Evolutionary conservation across 30 jellyfish, hydroid and myxozoan species (phyloP), one percentile per base, ranked within the genome.

Genomic region (Hydra vulgaris): DNA sequence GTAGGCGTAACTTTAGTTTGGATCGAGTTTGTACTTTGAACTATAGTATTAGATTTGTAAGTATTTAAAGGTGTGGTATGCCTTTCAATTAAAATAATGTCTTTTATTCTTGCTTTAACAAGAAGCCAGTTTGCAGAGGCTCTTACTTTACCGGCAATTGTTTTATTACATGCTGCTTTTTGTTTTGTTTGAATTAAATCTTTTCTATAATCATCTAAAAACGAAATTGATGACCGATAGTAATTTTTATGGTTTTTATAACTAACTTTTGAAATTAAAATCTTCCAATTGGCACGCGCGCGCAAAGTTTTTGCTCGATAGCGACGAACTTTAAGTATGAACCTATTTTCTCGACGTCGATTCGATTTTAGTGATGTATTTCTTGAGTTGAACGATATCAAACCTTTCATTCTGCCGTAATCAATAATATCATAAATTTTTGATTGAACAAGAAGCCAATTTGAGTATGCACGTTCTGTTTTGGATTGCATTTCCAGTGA

Each of bases 251-350:
- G 52, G 40, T 78, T 61, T 23, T 66, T n/a, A 7, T 73, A 15
- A 26, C 12, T 55, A 12, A 80, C 40, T 18, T 80, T 68, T 22
- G 87, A 80, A 18, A 53, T n/a, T 18, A 80, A 70, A 1, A 80
- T 18, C 81, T 27, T 25, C 87, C 87, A 80, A 22, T 80, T 80
- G 16, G 87, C 87, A 18, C 81, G 84, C 18, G 87, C 87, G n/a
- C 87, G 86, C 23, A 67, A 18, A 21, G 27, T 23, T 22, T 16
- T 80, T 16, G 87, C 87, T 17, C 87, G 85, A 80, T 27, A 71
- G 26, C 71, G 66, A 18, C 70, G 69, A 26, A 80, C 53, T 23
- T 70, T 80, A 17, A 80, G 84, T 7, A 80, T 17, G 15, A 79
- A 61, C 7, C 27, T 55, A 70, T 82, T 80, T 67, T 67, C 80